A percentile compares a stretch with the other conserved stretches of the same genome.
Evolutionary conservation across 2,888 invertebrate species (phyloP).

Genomic region (Hydroisotoma schaefferi): DNA sequence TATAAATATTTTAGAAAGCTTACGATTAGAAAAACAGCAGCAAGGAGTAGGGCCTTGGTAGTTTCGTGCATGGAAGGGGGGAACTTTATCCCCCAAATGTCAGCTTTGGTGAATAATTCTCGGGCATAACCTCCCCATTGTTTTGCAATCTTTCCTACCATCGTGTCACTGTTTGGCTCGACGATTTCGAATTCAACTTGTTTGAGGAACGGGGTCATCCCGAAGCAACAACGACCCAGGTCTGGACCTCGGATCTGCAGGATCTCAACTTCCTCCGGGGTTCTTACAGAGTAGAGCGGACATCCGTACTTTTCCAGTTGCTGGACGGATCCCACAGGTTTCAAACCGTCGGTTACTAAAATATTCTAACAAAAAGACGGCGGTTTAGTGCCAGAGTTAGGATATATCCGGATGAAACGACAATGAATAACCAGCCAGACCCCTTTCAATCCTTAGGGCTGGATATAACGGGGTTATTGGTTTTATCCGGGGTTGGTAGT

Average conservation of each 20-base stretch:
- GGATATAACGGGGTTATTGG: too few species aligned
- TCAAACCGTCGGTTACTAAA: conserved; percentile 29
- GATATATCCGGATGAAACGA: background rate
- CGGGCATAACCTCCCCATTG: conserved; percentile 41
- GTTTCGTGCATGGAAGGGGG: conserved; percentile 33
- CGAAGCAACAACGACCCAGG: conserved; percentile 32
- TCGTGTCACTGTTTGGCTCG: conserved; percentile 24
- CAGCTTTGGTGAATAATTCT: conserved; percentile 37
- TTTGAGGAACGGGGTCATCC: conserved; percentile 21
- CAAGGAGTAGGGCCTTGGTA: conserved; percentile 32
- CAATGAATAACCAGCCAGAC: background rate
- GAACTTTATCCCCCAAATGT: conserved; percentile 42
- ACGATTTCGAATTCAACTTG: conserved; percentile 34
- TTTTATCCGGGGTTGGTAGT: too few species aligned
- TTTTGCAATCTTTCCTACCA: conserved; percentile 35
- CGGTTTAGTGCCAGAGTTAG: background rate
- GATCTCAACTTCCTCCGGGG: conserved; percentile 26
- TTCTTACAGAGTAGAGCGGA: conserved; percentile 32
- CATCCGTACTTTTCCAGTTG: conserved; percentile 30
- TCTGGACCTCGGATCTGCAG: conserved; percentile 34
- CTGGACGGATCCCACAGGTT: conserved; percentile 29
- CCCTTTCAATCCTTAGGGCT: too few species aligned
- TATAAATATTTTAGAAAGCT: background rate
- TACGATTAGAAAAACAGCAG: conserved; percentile 39
- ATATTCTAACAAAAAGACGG: conserved; percentile 27